These are phyloP conservation scores for Mythimna pallens DNA, from an alignment of 2,888 invertebrate genomes.

Conservation along the genomic window DNA sequence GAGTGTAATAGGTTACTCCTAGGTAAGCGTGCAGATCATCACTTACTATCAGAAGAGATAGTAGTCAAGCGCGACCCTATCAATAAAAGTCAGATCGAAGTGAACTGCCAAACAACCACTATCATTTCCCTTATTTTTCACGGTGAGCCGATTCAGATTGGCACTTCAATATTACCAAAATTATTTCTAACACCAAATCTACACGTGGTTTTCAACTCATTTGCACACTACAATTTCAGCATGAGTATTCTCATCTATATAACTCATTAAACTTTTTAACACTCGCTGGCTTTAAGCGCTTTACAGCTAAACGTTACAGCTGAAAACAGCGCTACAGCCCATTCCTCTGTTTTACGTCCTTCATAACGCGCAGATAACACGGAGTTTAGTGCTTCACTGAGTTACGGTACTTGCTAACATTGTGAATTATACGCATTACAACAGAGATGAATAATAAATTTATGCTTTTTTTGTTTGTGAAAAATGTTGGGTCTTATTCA, in stretches of 20 bases:
- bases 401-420: conserved; percentile 27
- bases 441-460: conserved; percentile 10
- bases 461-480: conserved; percentile 7
- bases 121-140: background rate
- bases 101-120: background rate
- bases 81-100: too few relatives aligned
- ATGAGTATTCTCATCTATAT: background rate
- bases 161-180: background rate
- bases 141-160: background rate
- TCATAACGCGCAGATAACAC: conserved; percentile 37
- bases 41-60: too few relatives aligned
- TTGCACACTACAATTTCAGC: conserved; percentile 13
- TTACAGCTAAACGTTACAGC: conserved; percentile 24
- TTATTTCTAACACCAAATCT: background rate
- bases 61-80: too few relatives aligned
- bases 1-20: too few relatives aligned
- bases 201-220: background rate
- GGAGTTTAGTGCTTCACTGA: conserved; percentile 24
- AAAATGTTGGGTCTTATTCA: background rate
- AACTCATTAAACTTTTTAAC: conserved; percentile 45
- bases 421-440: conserved; percentile 37
- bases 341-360: conserved; percentile 40
- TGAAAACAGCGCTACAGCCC: conserved; percentile 26
- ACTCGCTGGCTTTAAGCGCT: conserved; percentile 19
- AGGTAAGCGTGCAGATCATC: too few relatives aligned